Evolutionary conservation across 2,797 vertebrate species (phyloP).

Genomic region (Pelochelys cantorii): DNA sequence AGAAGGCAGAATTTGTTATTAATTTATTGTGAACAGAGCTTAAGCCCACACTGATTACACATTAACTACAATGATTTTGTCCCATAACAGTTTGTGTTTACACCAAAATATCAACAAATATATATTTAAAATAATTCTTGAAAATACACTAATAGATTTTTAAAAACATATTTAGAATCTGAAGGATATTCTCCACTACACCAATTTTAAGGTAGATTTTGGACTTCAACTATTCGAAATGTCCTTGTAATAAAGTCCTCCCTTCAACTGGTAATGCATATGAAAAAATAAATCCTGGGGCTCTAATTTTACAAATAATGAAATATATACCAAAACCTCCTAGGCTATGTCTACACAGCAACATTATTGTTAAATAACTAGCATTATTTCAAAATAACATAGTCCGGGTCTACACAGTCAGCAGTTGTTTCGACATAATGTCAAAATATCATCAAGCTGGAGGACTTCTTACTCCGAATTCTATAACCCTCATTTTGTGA

Average conservation of each 20-base stretch:
- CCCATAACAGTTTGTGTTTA: background rate
- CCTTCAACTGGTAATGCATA: background rate
- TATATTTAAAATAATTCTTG: background rate
- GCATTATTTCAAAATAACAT: too few relatives aligned
- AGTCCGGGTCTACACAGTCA: too few relatives aligned
- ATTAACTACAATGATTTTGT: background rate
- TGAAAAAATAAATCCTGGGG: background rate
- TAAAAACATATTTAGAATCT: background rate
- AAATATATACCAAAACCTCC: background rate
- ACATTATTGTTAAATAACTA: too few relatives aligned
- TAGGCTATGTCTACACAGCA: background rate
- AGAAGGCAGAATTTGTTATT: background rate
- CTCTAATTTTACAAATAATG: background rate
- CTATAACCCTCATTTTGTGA: too few relatives aligned
- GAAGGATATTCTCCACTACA: background rate
- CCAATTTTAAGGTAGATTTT: background rate
- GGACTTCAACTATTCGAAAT: background rate
- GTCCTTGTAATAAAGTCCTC: background rate
- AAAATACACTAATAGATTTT: conserved; percentile 4
- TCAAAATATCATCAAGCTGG: too few relatives aligned
- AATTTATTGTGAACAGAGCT: background rate
- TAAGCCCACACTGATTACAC: background rate
- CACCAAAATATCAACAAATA: background rate
- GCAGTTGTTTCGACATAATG: too few relatives aligned
- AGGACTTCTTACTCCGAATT: too few relatives aligned